A percentile compares a stretch with the other conserved stretches of the same genome.
Evolutionary conservation across 2,888 invertebrate species (phyloP).

Genomic region (Agonum fuliginosum): DNA sequence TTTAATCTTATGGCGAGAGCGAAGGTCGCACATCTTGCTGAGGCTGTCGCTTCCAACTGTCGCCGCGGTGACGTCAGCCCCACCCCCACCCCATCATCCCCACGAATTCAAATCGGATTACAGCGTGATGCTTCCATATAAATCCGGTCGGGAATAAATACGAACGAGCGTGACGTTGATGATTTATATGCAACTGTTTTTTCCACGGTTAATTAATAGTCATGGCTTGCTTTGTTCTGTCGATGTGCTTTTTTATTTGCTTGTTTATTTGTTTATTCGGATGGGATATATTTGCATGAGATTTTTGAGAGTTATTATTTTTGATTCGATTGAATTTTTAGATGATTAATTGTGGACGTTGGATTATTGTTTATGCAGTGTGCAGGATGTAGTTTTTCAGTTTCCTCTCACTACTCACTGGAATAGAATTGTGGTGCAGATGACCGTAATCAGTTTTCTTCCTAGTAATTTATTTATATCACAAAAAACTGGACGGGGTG

Average conservation of each 20-base stretch:
- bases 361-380: background rate
- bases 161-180: conserved; percentile 44
- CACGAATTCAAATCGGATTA: conserved; percentile 55
- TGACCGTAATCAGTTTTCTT: background rate
- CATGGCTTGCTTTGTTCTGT: conserved; percentile 49
- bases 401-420: conserved; percentile 10
- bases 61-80: conserved; percentile 20
- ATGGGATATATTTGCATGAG: conserved; percentile 37
- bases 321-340: conserved; percentile 42
- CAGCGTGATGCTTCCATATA: conserved; percentile 34
- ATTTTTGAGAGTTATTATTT: conserved; percentile 46
- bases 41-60: conserved; percentile 51
- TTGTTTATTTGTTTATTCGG: conserved; percentile 46
- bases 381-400: conserved; percentile 24
- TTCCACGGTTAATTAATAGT: conserved; percentile 55
- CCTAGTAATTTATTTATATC: background rate
- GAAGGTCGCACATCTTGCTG: conserved; percentile 37
- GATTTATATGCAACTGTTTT: conserved; percentile 58
- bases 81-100: background rate
- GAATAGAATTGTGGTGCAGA: conserved; percentile 6
- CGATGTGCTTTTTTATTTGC: conserved; percentile 43
- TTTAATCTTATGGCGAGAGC: conserved; percentile 61
- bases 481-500: conserved; percentile 19
- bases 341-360: conserved; percentile 2
- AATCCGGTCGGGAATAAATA: conserved; percentile 55